phyloP scores from a whole-genome alignment of 2,113 vertebrate species.

The Erythrocercus mccallii region DNA sequence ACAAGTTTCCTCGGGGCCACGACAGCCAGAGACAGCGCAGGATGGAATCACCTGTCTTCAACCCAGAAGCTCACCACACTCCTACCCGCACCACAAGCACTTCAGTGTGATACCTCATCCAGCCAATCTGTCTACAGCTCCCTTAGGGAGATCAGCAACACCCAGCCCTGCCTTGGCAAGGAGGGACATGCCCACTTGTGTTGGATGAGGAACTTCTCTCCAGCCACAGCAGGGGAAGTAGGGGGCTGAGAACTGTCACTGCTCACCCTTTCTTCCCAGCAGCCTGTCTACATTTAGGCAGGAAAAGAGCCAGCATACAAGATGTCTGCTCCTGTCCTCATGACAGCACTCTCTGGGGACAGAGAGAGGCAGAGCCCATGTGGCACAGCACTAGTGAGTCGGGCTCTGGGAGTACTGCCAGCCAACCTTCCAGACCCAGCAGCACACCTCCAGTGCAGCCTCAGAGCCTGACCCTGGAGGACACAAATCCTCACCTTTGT shows the following conservation, averaged over 20 bases:
- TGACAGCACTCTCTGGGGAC: fast-evolving
- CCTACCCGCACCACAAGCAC: neutral
- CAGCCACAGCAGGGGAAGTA: neutral
- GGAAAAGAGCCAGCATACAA: neutral
- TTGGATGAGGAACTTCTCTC: neutral
- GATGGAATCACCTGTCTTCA: neutral
- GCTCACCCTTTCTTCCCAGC: neutral
- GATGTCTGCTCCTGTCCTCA: neutral
- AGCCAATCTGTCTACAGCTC: neutral
- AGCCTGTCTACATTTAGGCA: neutral
- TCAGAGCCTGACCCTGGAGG: neutral
- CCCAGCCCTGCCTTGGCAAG: neutral
- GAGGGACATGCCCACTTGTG: fast-evolving
- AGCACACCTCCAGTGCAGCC: neutral
- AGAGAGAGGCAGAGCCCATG: fast-evolving
- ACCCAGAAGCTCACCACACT: neutral
- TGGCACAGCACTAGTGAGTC: fast-evolving
- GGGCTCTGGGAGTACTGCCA: fast-evolving
- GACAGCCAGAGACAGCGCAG: fast-evolving
- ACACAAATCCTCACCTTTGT: fast-evolving
- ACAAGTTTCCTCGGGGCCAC: neutral
- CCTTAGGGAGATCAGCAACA: neutral
- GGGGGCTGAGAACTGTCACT: fast-evolving
- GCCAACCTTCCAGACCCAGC: neutral
- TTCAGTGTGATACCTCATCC: fast-evolving